Conservation (phyloP, 1,140 invertebrate species). For the Chionoecetes opilio region DNA sequence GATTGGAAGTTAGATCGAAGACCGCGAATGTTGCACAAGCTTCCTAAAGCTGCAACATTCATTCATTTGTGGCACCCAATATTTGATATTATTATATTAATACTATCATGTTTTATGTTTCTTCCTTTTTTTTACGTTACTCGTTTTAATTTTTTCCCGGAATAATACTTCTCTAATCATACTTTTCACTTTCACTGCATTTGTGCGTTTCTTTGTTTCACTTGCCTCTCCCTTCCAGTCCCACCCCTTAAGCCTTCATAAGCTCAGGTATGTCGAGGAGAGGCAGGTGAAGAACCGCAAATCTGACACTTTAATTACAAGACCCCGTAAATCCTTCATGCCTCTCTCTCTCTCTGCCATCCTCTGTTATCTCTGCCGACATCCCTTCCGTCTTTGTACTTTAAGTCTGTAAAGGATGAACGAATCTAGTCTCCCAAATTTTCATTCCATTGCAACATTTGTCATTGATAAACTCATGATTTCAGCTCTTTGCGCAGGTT, state of each 20-base stretch:
- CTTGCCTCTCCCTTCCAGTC: background rate
- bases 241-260: background rate
- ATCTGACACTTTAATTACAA: background rate
- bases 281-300: constrained; percentile 5
- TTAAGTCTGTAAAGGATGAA: too few species aligned
- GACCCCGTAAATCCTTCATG: background rate
- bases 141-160: background rate
- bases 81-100: too few species aligned
- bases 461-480: too few species aligned
- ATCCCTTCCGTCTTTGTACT: background rate
- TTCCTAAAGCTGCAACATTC: too few species aligned
- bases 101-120: too few species aligned
- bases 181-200: background rate
- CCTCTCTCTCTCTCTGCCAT: background rate
- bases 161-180: background rate
- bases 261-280: background rate
- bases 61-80: too few species aligned
- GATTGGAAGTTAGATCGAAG: too few species aligned
- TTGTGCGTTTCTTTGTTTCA: background rate
- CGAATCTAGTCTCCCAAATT: too few species aligned
- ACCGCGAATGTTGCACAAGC: too few species aligned
- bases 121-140: background rate
- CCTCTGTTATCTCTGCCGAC: background rate
- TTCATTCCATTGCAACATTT: too few species aligned
- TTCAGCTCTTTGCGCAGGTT: too few species aligned